Base-by-base conservation (phyloP, 2,797 vertebrate species). In the Sebastes elongatus region DNA sequence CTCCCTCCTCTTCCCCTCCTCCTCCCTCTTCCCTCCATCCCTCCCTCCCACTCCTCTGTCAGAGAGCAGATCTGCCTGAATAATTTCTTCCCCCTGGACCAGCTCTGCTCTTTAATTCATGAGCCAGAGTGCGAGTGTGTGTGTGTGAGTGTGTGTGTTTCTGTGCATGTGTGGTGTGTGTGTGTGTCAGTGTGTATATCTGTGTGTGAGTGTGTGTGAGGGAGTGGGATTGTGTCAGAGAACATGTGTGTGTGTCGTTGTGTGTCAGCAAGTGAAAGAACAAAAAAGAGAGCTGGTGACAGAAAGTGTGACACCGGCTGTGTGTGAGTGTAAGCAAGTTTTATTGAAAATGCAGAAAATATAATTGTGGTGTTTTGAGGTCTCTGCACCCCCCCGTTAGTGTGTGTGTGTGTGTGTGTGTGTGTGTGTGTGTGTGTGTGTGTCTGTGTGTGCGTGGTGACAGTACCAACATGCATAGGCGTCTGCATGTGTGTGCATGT, bases 21-120 rank as follows among this genome's bases (percentile, higher is more conserved):
- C 33, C 10, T 35, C 33, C 4, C 33, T 11, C 33, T 4, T 35
- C 33, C 4, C 33, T 35, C 33, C 33, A 35, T 62, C 65, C 46
- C 85, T 86, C 79, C 83, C 86, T 89, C 89, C 90, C 90, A 87
- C 90, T 89, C 78, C 90, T 93, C 91, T 92, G 91, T 93, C 91
- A 92, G 91, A 90, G 90, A 94, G 92, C 91, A 93, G 92, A 93
- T 93, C 90, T 93, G 91, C 89, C 92, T 94, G 92, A 94, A 93
- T 94, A 93, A 93, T 93, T 93, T 92, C 90, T 92, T 94, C 93
- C 93, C 91, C 83, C 90, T 93, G 89, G 93, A 94, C 91, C 92
- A 90, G 89, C 89, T 87, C 92, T 93, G 89, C 93, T 94, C 93
- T 94, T 94, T 94, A 93, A 93, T 94, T 94, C 92, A 93, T 94